Evolutionary conservation across 2,113 vertebrate species (phyloP).

Genomic region (Prolemur simus): DNA sequence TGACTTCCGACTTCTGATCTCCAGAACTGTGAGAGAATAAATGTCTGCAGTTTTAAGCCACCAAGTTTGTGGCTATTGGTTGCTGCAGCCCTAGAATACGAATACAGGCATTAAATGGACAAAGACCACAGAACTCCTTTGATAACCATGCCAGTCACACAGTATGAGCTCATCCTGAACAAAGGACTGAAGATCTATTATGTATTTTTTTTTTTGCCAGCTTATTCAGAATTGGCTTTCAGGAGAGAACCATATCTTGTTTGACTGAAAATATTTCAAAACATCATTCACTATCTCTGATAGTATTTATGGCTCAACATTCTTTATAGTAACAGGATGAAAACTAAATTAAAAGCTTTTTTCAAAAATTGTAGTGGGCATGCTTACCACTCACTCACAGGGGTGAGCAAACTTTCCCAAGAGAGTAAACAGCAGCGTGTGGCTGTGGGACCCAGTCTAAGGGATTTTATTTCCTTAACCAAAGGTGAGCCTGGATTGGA

Average conservation of each 20-base stretch:
- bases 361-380: background rate
- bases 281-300: background rate
- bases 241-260: background rate
- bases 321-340: background rate
- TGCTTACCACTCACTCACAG: background rate
- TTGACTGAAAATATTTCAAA: conserved; percentile 20
- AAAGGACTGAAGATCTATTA: background rate
- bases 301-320: background rate
- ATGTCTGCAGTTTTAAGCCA: background rate
- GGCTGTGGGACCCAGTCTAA: background rate
- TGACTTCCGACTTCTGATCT: background rate
- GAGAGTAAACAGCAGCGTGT: background rate
- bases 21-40: background rate
- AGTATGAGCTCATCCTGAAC: background rate
- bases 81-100: background rate
- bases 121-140: background rate
- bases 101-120: background rate
- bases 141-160: background rate
- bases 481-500: background rate
- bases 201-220: background rate
- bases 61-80: background rate
- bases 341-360: background rate
- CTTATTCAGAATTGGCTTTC: background rate
- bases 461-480: background rate
- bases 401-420: background rate